These are phyloP conservation scores for Frankliniella intonsa DNA, from an alignment of 2,888 invertebrate species.

Conservation along the genomic window DNA sequence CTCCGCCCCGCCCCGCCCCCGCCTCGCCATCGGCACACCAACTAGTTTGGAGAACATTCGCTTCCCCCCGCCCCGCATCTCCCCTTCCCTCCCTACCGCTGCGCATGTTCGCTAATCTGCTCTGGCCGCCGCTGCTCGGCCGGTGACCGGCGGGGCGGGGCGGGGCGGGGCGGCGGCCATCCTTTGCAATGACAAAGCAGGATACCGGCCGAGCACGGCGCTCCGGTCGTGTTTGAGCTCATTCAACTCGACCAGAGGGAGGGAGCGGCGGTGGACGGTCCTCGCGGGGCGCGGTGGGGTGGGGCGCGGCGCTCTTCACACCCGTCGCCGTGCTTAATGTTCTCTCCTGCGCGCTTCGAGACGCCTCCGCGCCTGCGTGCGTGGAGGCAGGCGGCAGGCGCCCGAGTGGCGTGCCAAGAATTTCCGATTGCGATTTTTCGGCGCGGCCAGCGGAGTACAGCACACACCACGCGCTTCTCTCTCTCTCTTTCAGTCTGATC, in stretches of 20 bases:
- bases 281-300: background rate
- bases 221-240: background rate
- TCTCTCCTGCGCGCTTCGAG: no score
- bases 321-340: no score
- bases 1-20: no score
- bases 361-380: no score
- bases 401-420: no score
- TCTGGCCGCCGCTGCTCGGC: background rate
- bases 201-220: background rate
- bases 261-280: background rate
- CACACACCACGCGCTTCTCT: background rate
- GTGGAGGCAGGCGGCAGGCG: no score
- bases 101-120: background rate
- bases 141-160: background rate
- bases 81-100: no score
- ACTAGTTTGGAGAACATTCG: no score
- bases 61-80: no score
- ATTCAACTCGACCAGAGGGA: background rate
- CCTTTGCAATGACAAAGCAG: background rate
- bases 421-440: no score
- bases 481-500: background rate
- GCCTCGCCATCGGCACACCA: no score
- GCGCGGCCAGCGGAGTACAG: no score
- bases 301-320: background rate
- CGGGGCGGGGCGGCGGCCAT: background rate